Evolutionary conservation across 2,888 invertebrate genomes (phyloP), one percentile per base, ranked within the genome.

Genomic region (Lordiphosa andalusiaca): DNA sequence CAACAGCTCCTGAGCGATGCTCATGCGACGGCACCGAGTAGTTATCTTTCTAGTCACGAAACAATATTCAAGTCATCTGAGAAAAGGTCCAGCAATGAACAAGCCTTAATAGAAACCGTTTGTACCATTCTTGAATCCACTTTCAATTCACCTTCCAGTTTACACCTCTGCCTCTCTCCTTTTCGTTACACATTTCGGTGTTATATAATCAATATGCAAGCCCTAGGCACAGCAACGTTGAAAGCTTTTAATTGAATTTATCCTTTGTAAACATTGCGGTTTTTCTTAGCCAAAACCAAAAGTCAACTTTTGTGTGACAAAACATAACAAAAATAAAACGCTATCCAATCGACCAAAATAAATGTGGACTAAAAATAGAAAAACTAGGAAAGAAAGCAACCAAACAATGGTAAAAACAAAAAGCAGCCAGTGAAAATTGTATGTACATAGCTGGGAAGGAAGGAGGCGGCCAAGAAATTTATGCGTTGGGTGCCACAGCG

Each of bases 321-420:
- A 59, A 47, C 39, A 53, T 39, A 71, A 46, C 25, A 60, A 54
- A 56, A 46, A 35, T 51, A 59, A 61, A 30, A 9, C 30, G 30
- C 30, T 9, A 30, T 30, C 30, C 49, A 61, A 67, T 54, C 48
- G 62, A 80, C 49, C 67, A 69, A 84, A 85, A 81, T 85, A 84
- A 72, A 85, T 67, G 69, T 53, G 35, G 39, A 16, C 65, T 73
- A 81, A 73, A 84, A 85, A 84, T 85, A 81, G 52, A 38, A 67
- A 62, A 61, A 65, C 69, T 67, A 9, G 30, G 7, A 9, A 46
- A 59, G 55, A 66, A 58, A 55, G 44, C 62, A 69, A 56, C 50
- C 60, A 61, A 65, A 65, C 63, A 71, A 63, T 49, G n/a, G 35
- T 33, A 59, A 51, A 12, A 48, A 48, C 33, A 58, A 67, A 49